Base-by-base conservation (phyloP, 2,888 invertebrate species). In the Masnerella sp. region DNA sequence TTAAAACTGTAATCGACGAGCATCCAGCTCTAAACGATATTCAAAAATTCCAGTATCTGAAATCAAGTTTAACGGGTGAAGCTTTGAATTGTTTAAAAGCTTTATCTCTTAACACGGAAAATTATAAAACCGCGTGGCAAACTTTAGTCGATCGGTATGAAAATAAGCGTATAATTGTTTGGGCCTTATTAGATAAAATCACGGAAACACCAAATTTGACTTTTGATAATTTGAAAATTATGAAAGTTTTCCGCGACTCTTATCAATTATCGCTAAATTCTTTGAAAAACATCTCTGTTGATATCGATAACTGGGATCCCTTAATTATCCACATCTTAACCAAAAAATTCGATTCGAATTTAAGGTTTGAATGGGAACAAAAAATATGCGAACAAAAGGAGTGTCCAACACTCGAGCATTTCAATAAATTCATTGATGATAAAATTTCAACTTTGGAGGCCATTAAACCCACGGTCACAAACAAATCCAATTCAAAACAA, bases 31-130 rank as follows among this genome's bases (percentile, higher is more conserved):
- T 47, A n/a, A 30, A 15, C 30, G 5, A 9, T 8, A n/a, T 14
- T 5, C 15, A 30, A 15, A 30, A 30, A 2, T 47, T 47, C 15
- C 28, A 47, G 5, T 47, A 47, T 15, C 30, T 47, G 9, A 47
- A 47, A 30, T 14, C 47, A 3, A 18, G 30, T 8, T 12, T 47
- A 5, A 7, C 0, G 8, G 30, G 47, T 3, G 47, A 47, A 30
- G 47, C 47, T 2, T 3, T 5, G 1, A 30, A 47, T 15, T 8
- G 12, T 1, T 15, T 47, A 0, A 47, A 28, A 30, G 8, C 15
- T 1, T 15, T 47, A 1, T 2, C 30, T 0, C 0, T 47, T 1
- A 15, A 14, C 1, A 2, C 8, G 5, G 15, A 7, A 5, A 47
- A 47, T 30, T 47, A 30, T 47, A 7, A 7, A 11, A 20, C 17